Evolutionary conservation across 2,888 invertebrate genomes (phyloP).

Genomic region (Trichopoda pennipes): DNA sequence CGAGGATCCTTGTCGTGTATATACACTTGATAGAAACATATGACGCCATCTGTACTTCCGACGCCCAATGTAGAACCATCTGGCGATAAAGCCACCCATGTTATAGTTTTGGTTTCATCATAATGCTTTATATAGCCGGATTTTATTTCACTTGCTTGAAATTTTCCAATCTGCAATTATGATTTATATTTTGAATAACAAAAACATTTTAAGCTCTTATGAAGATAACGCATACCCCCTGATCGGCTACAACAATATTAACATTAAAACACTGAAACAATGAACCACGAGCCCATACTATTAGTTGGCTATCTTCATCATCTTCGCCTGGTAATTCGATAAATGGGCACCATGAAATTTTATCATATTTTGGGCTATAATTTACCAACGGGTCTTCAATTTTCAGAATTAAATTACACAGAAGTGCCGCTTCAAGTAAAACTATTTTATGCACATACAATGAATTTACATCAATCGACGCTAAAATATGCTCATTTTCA

Average conservation of each 20-base stretch:
- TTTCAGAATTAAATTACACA: conserved; percentile 82
- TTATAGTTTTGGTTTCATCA: conserved; percentile 85
- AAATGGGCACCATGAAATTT: conserved; percentile 97
- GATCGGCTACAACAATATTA: conserved; percentile 75
- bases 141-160: conserved; percentile 74
- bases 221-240: conserved; percentile 75
- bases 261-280: conserved; percentile 81
- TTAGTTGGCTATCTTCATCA: conserved; percentile 86
- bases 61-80: conserved; percentile 97
- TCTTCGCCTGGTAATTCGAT: conserved; percentile 77
- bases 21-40: conserved; percentile 95
- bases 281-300: conserved; percentile 90
- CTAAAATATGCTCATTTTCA: conserved; percentile 88
- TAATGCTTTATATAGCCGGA: conserved; percentile 78
- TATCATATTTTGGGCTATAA: conserved; percentile 83
- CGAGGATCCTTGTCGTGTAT: conserved; percentile 87
- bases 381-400: conserved; percentile 80
- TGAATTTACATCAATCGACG: conserved; percentile 93
- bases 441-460: conserved; percentile 91
- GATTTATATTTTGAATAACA: background rate
- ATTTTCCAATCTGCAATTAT: conserved; percentile 75
- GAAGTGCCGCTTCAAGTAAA: conserved; percentile 83
- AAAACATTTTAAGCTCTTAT: background rate
- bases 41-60: conserved; percentile 92
- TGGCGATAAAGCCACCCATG: conserved; percentile 94